Conservation (phyloP, 2,888 invertebrate genomes). For the Syrphus vitripennis region DNA sequence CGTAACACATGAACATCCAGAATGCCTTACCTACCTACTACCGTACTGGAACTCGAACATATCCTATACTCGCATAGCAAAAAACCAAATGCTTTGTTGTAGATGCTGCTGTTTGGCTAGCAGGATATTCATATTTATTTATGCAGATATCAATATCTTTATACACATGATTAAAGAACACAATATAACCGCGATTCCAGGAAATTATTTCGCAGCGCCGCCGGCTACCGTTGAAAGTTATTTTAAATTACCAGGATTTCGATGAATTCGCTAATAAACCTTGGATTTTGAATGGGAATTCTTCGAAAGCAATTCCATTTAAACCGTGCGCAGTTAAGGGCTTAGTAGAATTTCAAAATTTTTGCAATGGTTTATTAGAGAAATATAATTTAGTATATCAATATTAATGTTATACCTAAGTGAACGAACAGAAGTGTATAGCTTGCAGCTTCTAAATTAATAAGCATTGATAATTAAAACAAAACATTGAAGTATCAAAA, state of each 20-base stretch:
- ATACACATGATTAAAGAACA: background rate
- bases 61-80: conserved; percentile 7
- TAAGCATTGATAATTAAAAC: too few relatives aligned
- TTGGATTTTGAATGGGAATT: conserved; percentile 14
- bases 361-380: conserved; percentile 19
- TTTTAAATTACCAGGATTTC: conserved; percentile 27
- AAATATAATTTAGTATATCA: too few relatives aligned
- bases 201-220: background rate
- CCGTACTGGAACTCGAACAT: background rate
- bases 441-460: too few relatives aligned
- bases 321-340: background rate
- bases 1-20: conserved; percentile 1
- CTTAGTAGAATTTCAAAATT: background rate
- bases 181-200: background rate
- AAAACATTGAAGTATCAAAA: too few relatives aligned
- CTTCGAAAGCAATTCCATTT: conserved; percentile 34
- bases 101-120: conserved; percentile 17
- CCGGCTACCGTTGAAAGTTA: background rate
- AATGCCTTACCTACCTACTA: background rate
- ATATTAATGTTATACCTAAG: too few relatives aligned
- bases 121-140: background rate
- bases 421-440: too few relatives aligned
- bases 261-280: conserved; percentile 38
- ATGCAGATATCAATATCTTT: background rate
- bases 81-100: conserved; percentile 3